Conservation (phyloP, 2,888 invertebrate genomes). For the Lycia hirtaria region DNA sequence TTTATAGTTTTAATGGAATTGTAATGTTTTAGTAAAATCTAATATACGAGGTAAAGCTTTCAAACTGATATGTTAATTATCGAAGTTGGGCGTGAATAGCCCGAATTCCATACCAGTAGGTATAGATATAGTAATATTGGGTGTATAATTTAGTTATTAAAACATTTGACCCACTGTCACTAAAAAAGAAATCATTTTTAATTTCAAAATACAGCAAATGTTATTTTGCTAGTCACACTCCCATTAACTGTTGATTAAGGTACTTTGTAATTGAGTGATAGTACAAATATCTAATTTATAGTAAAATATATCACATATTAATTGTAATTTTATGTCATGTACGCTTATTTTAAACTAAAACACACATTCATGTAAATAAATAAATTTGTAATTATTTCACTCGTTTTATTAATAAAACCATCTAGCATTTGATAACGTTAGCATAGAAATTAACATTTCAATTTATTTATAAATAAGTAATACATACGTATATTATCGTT, state of each 20-base stretch:
- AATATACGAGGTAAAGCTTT: constrained; percentile 66
- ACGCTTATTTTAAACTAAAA: constrained; percentile 85
- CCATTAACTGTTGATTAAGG: constrained; percentile 76
- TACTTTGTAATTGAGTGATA: constrained; percentile 84
- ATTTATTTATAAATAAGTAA: not conserved
- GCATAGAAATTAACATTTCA: not conserved
- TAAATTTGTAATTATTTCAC: constrained; percentile 76
- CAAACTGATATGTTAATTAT: constrained; percentile 49
- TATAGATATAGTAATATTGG: constrained; percentile 64
- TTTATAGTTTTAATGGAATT: constrained; percentile 62
- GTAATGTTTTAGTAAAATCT: constrained; percentile 58
- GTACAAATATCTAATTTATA: constrained; percentile 85
- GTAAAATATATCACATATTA: constrained; percentile 82
- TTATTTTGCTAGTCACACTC: constrained; percentile 82
- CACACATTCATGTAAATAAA: constrained; percentile 82
- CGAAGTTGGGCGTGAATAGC: constrained; percentile 58
- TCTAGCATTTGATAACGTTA: not conserved
- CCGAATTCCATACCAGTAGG: constrained; percentile 72
- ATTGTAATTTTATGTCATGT: constrained; percentile 84
- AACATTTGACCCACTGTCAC: constrained; percentile 77
- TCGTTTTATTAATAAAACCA: constrained; percentile 54
- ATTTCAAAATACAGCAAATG: constrained; percentile 75
- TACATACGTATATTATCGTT: not conserved
- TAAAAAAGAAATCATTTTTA: constrained; percentile 68
- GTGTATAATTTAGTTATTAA: constrained; percentile 51